Base-by-base conservation (phyloP, 2,113 vertebrate genomes). In the Crotophaga sulcirostris region DNA sequence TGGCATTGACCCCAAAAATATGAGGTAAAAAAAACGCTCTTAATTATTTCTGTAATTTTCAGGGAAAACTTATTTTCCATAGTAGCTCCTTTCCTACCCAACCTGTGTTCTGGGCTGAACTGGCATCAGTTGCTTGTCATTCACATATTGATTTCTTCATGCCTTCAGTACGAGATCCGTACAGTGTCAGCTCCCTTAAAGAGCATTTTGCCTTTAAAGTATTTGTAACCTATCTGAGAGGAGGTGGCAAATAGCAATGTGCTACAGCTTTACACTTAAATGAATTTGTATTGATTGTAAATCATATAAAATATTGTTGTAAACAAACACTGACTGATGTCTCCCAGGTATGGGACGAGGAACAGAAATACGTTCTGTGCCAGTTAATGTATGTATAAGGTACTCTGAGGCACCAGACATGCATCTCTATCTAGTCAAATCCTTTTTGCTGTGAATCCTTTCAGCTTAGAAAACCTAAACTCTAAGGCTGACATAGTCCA, bases 201-300 rank as follows among this genome's bases (percentile, higher is more conserved):
- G 38, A 81, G 64, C 2, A 1, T 63, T 88, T 77, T 76, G 38
- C 38, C 47, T 92, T 87, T 45, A 20, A 67, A 56, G 14, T 58
- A 42, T 63, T 88, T 63, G 64, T 67, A 59, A n/a, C 31, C n/a
- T 77, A 3, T 67, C 26, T 81, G 67, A 89, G 69, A 77, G 68
- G 49, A 82, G 66, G 18, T 49, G 33, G 44, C 20, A 69, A 44
- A 74, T 33, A 89, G 44, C 38, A 45, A 4, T 3, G 34, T 89
- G 49, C 51, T 78, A 9, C 54, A 69, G 29, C 40, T 89, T 82
- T 80, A 85, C 38, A 34, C 76, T 90, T 70, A 76, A 60, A 62
- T 64, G 55, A 51, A 69, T 82, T 68, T 59, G 6, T 85, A 68
- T 78, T 91, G 64, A 85, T 82, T 68, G n/a, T 44, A 85, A 85